Base-by-base conservation (phyloP, 2,888 invertebrate species). In the Argyra leucocephala region DNA sequence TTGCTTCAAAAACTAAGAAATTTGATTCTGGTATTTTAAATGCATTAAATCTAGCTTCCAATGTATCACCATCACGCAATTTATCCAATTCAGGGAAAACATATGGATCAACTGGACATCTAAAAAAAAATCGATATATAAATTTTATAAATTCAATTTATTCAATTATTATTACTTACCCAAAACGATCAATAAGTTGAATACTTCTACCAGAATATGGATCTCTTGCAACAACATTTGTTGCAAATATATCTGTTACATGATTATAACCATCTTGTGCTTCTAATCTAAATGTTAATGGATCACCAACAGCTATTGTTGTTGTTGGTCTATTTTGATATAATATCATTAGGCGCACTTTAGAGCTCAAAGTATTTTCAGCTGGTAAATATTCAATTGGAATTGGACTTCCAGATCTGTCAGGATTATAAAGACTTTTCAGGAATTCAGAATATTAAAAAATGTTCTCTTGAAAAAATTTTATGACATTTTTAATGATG, bases 11-110 rank as follows among this genome's bases (percentile, higher is more conserved):
- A 1, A 94, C 92, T 71, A 95, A 80, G 83, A 93, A 93, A 78
- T 94, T 94, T 0, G 94, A 94, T 80, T 94, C 94, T 0, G 94
- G 94, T 70, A 95, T 93, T 80, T 94, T 95, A 76, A 94, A 95
- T 0, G 94, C 94, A 77, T 94, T 93, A 78, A 95, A 95, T 73
- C 93, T 84, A 0, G 94, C 93, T 81, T 94, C 93, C 64, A 95
- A 80, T 4, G 91, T 92, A 74, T 93, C 93, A 0, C 92, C 90
- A 72, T 86, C 91, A 24, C 94, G 85, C 0, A 92, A 86, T 74
- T 91, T 88, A 75, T 93, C 93, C 71, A 95, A 78, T 74, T 93
- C 92, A 0, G 94, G 94, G 82, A 95, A 95, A 0, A 95, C 93
- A 74, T 89, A 93, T 22, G 91, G 89, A 78, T 94, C 93, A 0